phyloP scores from a whole-genome alignment of 2,113 vertebrate species.

The Lonchura striata region DNA sequence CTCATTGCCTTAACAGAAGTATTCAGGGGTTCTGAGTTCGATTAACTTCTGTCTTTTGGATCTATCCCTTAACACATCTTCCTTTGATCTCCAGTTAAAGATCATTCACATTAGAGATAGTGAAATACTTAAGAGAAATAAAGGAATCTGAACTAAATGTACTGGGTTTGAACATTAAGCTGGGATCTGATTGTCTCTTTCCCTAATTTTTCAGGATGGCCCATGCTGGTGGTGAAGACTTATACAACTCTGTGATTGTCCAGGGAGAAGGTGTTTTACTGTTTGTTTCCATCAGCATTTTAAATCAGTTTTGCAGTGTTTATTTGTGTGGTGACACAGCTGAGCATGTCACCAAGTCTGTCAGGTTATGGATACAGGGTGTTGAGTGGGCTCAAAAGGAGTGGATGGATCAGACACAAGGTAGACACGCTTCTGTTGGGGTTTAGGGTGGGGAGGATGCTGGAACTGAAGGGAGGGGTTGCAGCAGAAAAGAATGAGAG shows the following conservation, averaged over 20 bases:
- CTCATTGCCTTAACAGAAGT: not conserved
- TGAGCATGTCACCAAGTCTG: not conserved
- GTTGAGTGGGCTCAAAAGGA: not conserved
- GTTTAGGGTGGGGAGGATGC: not conserved
- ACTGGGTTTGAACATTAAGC: not conserved
- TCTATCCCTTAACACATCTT: not conserved
- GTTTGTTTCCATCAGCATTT: not conserved
- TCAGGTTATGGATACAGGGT: not conserved
- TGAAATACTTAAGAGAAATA: not conserved
- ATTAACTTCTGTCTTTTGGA: not conserved
- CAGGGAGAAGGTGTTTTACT: slow-evolving; percentile 28
- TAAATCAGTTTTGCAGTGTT: not conserved
- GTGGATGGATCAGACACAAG: not conserved
- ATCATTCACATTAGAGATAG: not conserved
- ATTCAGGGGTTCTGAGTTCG: not conserved
- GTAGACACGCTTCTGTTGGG: not conserved
- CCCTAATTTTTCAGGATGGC: slow-evolving; percentile 10
- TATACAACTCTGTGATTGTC: not conserved
- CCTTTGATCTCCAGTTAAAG: not conserved
- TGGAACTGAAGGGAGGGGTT: not conserved
- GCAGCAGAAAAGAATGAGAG: not conserved
- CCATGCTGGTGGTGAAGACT: accelerated
- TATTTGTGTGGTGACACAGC: not conserved
- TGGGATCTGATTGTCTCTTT: not conserved
- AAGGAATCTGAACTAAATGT: not conserved